phyloP scores from a whole-genome alignment of 2,888 invertebrate species.

The Drepana falcataria region DNA sequence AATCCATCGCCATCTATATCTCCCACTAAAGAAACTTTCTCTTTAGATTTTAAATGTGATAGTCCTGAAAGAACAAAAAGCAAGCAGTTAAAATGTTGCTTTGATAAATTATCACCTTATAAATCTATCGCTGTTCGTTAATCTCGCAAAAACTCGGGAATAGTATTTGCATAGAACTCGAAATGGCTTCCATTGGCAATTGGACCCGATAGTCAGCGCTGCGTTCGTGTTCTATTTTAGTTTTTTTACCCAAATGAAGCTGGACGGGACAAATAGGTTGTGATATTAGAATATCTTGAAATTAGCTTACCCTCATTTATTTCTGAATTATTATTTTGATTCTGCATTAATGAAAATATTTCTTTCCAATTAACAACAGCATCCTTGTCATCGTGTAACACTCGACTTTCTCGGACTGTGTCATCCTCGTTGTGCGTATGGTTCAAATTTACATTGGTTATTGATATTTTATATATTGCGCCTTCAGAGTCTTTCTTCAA shows the following conservation, averaged over 20 bases:
- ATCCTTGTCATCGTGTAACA: constrained; percentile 40
- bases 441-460: constrained; percentile 65
- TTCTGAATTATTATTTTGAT: constrained; percentile 37
- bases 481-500: constrained; percentile 71
- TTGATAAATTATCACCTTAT: background rate
- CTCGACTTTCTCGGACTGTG: constrained; percentile 54
- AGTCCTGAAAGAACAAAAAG: constrained; percentile 35
- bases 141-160: too few species aligned
- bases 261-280: too few species aligned
- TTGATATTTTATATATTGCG: constrained; percentile 67
- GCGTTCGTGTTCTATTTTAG: too few species aligned
- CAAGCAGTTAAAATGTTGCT: background rate
- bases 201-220: too few species aligned
- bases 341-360: constrained; percentile 58
- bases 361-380: constrained; percentile 57
- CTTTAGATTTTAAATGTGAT: constrained; percentile 25
- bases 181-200: too few species aligned
- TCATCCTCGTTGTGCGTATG: constrained; percentile 36
- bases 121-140: too few species aligned
- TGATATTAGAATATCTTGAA: background rate
- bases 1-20: constrained; percentile 60
- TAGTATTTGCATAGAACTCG: too few species aligned
- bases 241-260: too few species aligned
- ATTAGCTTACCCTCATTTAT: constrained; percentile 1
- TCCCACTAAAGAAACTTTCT: constrained; percentile 41